Conservation (phyloP, 2,113 vertebrate species). For the Argyrosomus japonicus region DNA sequence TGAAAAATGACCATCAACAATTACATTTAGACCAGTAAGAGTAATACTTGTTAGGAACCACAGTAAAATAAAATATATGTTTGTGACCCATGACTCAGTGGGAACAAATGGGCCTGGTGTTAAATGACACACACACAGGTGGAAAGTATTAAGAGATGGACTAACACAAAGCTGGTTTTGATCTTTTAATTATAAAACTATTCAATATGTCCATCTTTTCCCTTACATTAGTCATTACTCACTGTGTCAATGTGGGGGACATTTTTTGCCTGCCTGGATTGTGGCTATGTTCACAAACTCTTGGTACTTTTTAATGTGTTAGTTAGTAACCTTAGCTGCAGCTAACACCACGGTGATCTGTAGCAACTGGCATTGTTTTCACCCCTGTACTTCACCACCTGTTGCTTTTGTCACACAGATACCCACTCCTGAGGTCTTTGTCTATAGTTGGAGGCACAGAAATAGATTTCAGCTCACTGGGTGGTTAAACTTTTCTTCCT, state of each 20-base stretch:
- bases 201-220: background rate
- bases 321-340: slow-evolving; percentile 22
- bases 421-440: slow-evolving; percentile 44
- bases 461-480: slow-evolving; percentile 35
- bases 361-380: slow-evolving; percentile 69
- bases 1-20: background rate
- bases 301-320: slow-evolving; percentile 22
- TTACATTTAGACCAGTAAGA: background rate
- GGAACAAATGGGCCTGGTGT: background rate
- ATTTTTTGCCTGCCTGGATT: background rate
- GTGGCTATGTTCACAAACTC: slow-evolving; percentile 5
- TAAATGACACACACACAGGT: background rate
- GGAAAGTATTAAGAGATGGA: background rate
- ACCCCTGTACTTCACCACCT: slow-evolving; percentile 60
- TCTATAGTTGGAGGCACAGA: slow-evolving; percentile 29
- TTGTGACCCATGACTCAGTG: background rate
- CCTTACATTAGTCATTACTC: background rate
- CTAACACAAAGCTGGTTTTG: background rate
- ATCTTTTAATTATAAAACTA: background rate
- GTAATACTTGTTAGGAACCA: background rate
- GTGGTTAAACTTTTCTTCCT: background rate
- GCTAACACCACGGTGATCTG: slow-evolving; percentile 28
- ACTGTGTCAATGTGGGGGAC: background rate
- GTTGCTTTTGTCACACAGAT: slow-evolving; percentile 51
- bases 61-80: no score